These are phyloP conservation scores for Rhynchonycteris naso DNA, from an alignment of 2,797 vertebrate genomes.

Conservation along the genomic window DNA sequence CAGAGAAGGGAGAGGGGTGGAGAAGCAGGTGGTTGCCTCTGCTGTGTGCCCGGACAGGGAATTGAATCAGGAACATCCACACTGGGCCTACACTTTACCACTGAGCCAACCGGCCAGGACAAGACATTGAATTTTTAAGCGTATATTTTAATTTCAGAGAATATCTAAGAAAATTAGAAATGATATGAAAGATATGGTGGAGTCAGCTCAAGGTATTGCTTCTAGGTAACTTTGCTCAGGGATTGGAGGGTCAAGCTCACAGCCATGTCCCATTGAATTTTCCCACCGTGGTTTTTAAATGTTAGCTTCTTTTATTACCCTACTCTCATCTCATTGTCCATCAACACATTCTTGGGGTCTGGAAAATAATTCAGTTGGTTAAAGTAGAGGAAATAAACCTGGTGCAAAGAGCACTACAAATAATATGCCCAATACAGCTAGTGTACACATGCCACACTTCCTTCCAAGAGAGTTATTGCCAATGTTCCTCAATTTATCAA, in stretches of 20 bases:
- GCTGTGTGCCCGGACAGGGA: too few relatives aligned
- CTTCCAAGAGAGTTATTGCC: neutral
- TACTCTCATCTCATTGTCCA: neutral
- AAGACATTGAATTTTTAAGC: neutral
- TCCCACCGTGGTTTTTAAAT: neutral
- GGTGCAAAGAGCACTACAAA: neutral
- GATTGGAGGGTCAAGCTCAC: neutral
- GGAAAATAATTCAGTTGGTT: neutral
- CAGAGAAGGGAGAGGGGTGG: too few relatives aligned
- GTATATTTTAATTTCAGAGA: neutral
- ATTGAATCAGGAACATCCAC: too few relatives aligned
- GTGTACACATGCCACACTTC: neutral
- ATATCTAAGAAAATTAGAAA: neutral
- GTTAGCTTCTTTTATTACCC: neutral
- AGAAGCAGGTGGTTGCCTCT: too few relatives aligned
- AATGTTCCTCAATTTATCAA: too few relatives aligned
- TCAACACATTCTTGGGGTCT: neutral
- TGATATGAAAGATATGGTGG: neutral
- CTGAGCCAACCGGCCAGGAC: too few relatives aligned
- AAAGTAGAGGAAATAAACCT: neutral
- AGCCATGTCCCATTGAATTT: neutral
- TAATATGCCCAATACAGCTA: neutral
- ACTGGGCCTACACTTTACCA: too few relatives aligned
- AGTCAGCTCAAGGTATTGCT: neutral
- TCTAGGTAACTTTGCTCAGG: neutral